Evolutionary conservation across 2,113 vertebrate genomes (phyloP).

Genomic region (Zosterops hypoxanthus): DNA sequence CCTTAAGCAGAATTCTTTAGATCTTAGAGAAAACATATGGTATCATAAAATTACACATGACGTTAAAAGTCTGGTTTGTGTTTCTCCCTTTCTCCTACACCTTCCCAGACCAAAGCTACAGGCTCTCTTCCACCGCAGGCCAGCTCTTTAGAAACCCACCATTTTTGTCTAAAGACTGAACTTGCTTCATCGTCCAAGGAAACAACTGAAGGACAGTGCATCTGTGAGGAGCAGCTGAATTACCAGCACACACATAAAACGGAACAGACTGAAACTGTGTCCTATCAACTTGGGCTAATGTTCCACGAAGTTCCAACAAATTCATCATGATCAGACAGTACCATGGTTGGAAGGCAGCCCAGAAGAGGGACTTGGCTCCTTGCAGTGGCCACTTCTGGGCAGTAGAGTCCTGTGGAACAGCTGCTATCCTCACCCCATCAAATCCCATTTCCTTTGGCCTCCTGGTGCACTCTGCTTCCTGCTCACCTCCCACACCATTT

Average conservation of each 20-base stretch:
- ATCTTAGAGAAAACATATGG: neutral
- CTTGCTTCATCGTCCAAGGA: neutral
- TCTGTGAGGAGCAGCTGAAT: neutral
- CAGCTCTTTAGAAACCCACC: rapidly evolving
- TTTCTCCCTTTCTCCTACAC: rapidly evolving
- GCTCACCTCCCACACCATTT: neutral
- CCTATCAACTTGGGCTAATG: neutral
- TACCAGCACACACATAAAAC: neutral
- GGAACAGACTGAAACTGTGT: neutral
- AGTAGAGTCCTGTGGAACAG: neutral
- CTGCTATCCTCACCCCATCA: neutral
- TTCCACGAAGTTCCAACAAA: neutral
- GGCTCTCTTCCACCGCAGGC: neutral
- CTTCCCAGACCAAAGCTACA: neutral
- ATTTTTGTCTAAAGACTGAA: neutral
- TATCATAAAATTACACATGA: neutral
- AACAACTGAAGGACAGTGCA: neutral
- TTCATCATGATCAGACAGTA: neutral
- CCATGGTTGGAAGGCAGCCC: neutral
- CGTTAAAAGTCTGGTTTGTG: neutral
- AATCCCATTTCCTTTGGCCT: neutral
- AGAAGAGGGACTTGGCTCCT: neutral
- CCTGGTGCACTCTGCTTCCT: neutral
- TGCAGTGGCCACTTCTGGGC: neutral
- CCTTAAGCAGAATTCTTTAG: neutral